phyloP scores from a whole-genome alignment of 2,888 invertebrate genomes.

The Dryadula phaetusa region DNA sequence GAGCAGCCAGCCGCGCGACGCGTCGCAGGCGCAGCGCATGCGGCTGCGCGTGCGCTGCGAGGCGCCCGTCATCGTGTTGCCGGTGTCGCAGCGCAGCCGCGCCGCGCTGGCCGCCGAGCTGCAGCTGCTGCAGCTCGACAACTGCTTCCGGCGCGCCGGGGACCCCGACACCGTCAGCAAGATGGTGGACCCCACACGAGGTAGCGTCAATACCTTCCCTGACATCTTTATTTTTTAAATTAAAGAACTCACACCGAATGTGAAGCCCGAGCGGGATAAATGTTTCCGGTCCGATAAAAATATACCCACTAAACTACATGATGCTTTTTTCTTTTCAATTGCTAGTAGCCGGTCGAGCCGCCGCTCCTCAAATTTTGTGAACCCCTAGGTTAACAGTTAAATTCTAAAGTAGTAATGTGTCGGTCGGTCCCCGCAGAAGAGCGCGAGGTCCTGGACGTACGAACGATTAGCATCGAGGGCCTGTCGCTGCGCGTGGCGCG shows the following conservation, averaged over 20 bases:
- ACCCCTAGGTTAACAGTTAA: no score
- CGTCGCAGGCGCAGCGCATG: conserved; percentile 86
- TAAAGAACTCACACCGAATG: no score
- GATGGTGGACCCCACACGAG: conserved; percentile 60
- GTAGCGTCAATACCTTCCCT: conserved; percentile 39
- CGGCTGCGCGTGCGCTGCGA: conserved; percentile 77
- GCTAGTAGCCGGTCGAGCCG: no score
- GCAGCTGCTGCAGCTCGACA: conserved; percentile 90
- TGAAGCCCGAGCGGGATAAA: no score
- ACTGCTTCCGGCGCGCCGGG: conserved; percentile 88
- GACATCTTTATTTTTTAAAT: not conserved
- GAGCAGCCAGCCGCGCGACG: conserved; percentile 63
- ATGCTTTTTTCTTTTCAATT: no score
- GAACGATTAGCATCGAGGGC: conserved; percentile 88
- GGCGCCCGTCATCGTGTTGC: conserved; percentile 93
- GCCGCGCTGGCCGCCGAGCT: conserved; percentile 92
- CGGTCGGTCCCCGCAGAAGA: conserved; percentile 40
- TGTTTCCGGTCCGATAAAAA: no score
- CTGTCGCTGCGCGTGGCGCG: conserved; percentile 90
- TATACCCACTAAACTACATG: no score
- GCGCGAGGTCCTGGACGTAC: conserved; percentile 88
- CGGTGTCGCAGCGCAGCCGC: conserved; percentile 91
- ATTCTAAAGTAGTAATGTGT: no score
- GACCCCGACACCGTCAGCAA: conserved; percentile 81
- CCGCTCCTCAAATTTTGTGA: no score